Base-by-base conservation (phyloP, 2,113 vertebrate species). In the Bombycilla garrulus region DNA sequence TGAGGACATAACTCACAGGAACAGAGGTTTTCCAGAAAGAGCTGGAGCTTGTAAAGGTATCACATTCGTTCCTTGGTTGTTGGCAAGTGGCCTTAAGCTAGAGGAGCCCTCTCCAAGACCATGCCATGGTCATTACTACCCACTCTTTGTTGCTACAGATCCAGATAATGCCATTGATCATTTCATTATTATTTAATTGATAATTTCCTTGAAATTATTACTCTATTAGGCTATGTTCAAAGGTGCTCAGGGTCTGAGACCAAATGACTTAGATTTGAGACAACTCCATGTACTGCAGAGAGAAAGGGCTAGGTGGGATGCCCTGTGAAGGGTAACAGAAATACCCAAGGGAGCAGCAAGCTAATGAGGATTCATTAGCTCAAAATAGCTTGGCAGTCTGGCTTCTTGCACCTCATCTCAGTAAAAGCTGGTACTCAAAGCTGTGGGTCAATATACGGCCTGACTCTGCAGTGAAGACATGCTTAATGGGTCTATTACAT, bases 401-500 rank as follows among this genome's bases (percentile, higher is more conserved):
- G 51, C 25, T 93, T 17, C 81, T 93, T 3, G 3, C 82, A 94
- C 86, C 65, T 93, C 9, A 11, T 71, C 86, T 69, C 12, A 7
- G 40, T 38, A 81, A 67, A 91, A 90, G 65, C 53, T 79, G 84
- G 57, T 91, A 9, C 69, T 79, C 53, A 14, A n/a, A 84, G 65
- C 64, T 6, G 11, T 77, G 72, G 83, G 56, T 78, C 92, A 77
- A 83, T 88, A 61, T 51, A 77, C 5, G 16, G 67, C 60, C 60
- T 56, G 51, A 42, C 36, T 77, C 50, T 45, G 69, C 76, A 90
- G 80, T 0, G 40, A 94, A 93, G 94, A 96, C 82, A 79, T 90
- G 80, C 92, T 88, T 92, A 96, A 90, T 15, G 6, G 80, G 76
- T 67, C 88, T 86, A 84, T 94, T 95, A 94, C 48, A 90, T 90